Evolutionary conservation across 2,113 vertebrate genomes (phyloP), one percentile per base, ranked within the genome.

Genomic region (Nycticryphes semicollaris): DNA sequence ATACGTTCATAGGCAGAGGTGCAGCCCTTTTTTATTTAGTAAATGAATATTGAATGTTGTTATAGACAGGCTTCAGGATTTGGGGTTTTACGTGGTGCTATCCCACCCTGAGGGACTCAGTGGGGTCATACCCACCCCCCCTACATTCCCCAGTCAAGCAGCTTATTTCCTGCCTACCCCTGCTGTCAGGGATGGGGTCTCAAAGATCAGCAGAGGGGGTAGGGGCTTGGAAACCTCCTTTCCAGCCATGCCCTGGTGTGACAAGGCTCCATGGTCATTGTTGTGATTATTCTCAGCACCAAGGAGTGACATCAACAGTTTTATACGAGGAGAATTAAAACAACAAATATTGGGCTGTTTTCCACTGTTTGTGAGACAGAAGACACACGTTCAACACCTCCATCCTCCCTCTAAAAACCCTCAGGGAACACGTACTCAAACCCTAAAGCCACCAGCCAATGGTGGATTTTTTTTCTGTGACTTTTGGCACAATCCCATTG

Each of bases 221-320:
- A 18, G 43, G 39, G 22, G 24, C 12, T 64, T 80, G 39, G 37
- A 69, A 84, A 53, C 16, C 33, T 80, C 41, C 35, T 69, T 63
- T 33, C 60, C 28, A 39, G n/a, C 12, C 20, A 6, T 47, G 10
- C 8, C 3, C 4, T 14, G 10, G 33, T 24, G 50, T 37, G 33
- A 12, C 0, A 10, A 69, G 30, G 25, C 12, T 25, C 31, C 0
- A 0, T 77, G 35, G 39, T n/a, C 2, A 1, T 39, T 77, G 45
- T 15, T 77, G 59, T 39, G 41, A 33, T 51, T 66, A 27, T 68
- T 91, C 22, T 87, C 50, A 73, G 54, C 39, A 70, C 9, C 8
- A 1, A 74, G 35, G 10, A 84, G 23, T 57, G 30, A 76, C 3
- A 7, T 20, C n/a, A 60, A 35, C 45, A 51, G 50, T 73, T 95